These are phyloP conservation scores for Novumbra hubbsi DNA, from an alignment of 2,797 vertebrate genomes.

Conservation along the genomic window DNA sequence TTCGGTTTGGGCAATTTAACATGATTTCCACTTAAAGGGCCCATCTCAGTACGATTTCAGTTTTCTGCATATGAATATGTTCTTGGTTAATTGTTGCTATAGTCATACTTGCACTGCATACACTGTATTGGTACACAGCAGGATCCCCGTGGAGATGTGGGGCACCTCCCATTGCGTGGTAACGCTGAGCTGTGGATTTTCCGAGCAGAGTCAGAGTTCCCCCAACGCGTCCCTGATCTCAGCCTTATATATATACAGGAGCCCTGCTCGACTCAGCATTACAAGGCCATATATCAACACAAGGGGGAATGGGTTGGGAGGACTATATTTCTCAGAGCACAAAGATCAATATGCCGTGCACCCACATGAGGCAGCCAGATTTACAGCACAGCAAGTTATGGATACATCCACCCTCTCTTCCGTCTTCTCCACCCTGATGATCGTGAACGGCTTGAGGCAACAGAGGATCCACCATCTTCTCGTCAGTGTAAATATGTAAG, in stretches of 20 bases:
- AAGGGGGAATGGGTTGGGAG: conserved; percentile 42
- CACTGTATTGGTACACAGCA: neutral
- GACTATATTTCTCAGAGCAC: conserved; percentile 57
- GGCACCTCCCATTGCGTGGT: neutral
- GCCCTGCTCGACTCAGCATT: conserved; percentile 38
- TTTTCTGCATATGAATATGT: neutral
- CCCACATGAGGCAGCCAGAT: conserved; percentile 53
- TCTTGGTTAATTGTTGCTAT: neutral
- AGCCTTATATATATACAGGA: conserved; percentile 14
- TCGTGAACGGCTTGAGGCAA: conserved; percentile 23
- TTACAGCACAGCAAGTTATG: conserved; percentile 59
- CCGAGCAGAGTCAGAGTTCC: neutral
- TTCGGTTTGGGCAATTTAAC: conserved; percentile 4
- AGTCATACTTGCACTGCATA: neutral
- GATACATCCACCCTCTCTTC: conserved; percentile 34
- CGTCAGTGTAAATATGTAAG: neutral
- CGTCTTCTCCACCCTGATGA: conserved; percentile 22
- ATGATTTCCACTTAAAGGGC: neutral
- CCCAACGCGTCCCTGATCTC: conserved; percentile 10
- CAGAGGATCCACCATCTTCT: conserved; percentile 14
- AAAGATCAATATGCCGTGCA: conserved; percentile 66
- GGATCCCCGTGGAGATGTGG: neutral
- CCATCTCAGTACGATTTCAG: neutral
- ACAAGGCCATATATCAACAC: conserved; percentile 53
- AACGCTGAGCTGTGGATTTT: neutral